Evolutionary conservation across 2,888 invertebrate species (phyloP), one percentile per base, ranked within the genome.

Genomic region (Crepidodera aurea): DNA sequence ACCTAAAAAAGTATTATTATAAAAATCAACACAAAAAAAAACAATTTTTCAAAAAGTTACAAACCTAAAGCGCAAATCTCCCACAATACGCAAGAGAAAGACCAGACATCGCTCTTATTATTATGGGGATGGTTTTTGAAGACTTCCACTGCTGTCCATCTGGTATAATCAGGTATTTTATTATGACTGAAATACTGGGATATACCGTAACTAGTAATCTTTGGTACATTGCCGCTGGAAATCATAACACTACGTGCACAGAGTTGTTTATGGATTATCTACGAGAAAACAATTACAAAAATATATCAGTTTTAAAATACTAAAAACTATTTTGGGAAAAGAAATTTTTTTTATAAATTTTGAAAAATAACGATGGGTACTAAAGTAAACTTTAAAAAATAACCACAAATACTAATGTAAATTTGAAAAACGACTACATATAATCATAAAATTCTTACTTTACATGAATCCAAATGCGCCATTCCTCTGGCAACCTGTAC

Each of bases 121-220:
- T 88, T 87, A 69, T 85, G 88, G 50, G 88, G 86, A 51, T 87
- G 88, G 71, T 88, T 87, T 25, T 87, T 86, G 66, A 93, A 83
- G 72, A 90, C 88, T 79, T 94, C 94, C 18, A 89, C 87, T 0
- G 94, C 89, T 5, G 88, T 88, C 93, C 93, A 94, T 40, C 94
- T 83, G 0, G 89, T 87, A 70, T 90, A 88, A 74, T 93, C 92
- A 1, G 90, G 85, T 46, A 88, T 87, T 75, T 89, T 84, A 55
- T 86, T 86, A 50, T 86, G 84, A 65, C 85, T 78, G 69, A 85
- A 83, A 73, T 87, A 88, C 60, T 90, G 88, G 0, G 90, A 85
- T 42, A 93, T 82, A 0, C 93, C 93, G 76, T 90, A 91, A 10
- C 92, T 88, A 37, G 88, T 85, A 13, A 94, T 48, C 16, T 48